Conservation (phyloP, 2,888 invertebrate species). For the Drosophila falleni region DNA sequence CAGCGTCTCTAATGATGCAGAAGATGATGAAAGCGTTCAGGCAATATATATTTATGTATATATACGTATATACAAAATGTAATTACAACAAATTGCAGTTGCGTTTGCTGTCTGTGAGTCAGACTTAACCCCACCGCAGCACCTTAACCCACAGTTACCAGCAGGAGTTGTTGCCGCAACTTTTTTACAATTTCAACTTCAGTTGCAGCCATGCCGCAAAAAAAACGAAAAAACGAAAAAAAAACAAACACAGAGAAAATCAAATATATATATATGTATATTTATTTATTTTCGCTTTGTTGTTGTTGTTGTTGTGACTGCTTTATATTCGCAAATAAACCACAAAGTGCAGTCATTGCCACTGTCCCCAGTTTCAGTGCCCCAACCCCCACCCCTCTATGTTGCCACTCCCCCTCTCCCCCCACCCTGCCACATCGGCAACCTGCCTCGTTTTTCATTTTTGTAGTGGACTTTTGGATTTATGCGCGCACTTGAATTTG, state of each 20-base stretch:
- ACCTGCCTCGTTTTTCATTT: conserved; percentile 39
- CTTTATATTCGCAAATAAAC: conserved; percentile 61
- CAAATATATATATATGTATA: conserved; percentile 66
- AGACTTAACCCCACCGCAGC: neutral
- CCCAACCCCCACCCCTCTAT: neutral
- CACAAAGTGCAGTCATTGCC: conserved; percentile 70
- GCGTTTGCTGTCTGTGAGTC: conserved; percentile 14
- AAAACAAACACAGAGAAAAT: conserved; percentile 49
- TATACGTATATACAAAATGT: conserved; percentile 50
- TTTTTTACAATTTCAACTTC: conserved; percentile 74
- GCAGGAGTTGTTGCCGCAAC: conserved; percentile 43
- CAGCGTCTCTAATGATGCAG: conserved; percentile 69
- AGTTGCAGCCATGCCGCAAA: conserved; percentile 53
- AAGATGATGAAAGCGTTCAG: conserved; percentile 65
- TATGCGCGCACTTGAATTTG: conserved; percentile 78
- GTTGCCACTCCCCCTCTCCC: neutral
- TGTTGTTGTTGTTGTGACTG: conserved; percentile 21
- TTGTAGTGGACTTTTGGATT: conserved; percentile 64
- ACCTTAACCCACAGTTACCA: neutral
- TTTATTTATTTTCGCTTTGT: conserved; percentile 33
- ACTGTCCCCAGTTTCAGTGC: neutral
- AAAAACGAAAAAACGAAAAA: conserved; percentile 5
- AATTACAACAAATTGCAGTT: conserved; percentile 70
- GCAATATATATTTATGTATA: conserved; percentile 22
- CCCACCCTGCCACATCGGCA: neutral